Evolutionary conservation across 2,888 invertebrate species (phyloP), one percentile per base, ranked within the genome.

Genomic region (Apotomis turbidana): DNA sequence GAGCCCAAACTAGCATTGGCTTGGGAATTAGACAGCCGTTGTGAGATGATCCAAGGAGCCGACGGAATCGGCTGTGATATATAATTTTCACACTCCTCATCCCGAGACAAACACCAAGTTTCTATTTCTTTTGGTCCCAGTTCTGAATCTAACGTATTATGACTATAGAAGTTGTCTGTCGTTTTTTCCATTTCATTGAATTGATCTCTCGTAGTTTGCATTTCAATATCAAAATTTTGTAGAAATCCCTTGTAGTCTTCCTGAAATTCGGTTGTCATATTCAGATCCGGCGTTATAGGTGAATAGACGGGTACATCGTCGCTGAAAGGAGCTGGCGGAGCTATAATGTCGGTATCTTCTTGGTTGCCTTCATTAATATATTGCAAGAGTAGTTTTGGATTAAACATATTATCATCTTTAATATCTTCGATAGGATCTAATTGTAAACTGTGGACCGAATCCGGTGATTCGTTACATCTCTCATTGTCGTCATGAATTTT

Each of bases 361-460:
- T 49, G 41, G 38, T 10, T 57, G n/a, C 80, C 78, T 38, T 80
- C 78, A 70, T 72, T 77, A 52, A 82, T 79, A 78, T 79, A 81
- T 79, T 90, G 85, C 67, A 93, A 78, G 57, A 93, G 78, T 54
- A 82, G 84, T 84, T 86, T 89, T 4, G 93, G 93, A 78, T 93
- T 83, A 55, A 93, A 85, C 87, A 92, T 84, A 12, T 36, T 62
- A 9, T 72, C 72, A 13, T 62, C 62, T 67, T 71, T 51, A 57
- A 63, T 58, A 6, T 59, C 61, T 57, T 54, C 68, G 38, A 10
- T 49, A 0, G 57, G 13, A 9, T 68, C 72, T 44, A 68, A n/a
- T 36, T 68, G 44, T 63, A 72, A 62, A 13, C 67, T 71, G 9
- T 68, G 62, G 4, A 54, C 46, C 0, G 63, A 68, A 36, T 59